Base-by-base conservation (phyloP, 2,888 invertebrate genomes). In the Drosophila phalerata region DNA sequence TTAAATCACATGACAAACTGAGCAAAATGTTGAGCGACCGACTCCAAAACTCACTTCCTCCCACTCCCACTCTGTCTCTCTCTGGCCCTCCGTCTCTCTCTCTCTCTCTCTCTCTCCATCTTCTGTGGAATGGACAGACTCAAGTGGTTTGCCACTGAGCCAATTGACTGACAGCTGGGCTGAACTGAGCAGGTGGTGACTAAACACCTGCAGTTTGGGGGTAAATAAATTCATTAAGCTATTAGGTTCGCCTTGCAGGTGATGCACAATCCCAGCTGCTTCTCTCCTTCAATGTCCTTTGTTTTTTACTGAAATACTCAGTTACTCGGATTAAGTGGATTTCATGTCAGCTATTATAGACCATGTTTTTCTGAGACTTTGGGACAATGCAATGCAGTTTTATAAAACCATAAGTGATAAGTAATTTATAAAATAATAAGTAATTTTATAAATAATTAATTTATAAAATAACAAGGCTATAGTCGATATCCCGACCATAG, bases 221-320 rank as follows among this genome's bases (percentile, higher is more conserved):
- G 69, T 77, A 84, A 80, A 84, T 88, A 88, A 84, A 85, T 84
- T 84, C 88, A 84, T 85, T 84, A 88, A 88, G 69, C 87, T 78
- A 88, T 84, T 88, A 85, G 69, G 40, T 45, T 38, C 34, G 64
- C 69, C 60, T 56, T 60, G 58, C 66, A 77, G 73, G 67, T 58
- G 57, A 56, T 60, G 66, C 66, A 77, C 63, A 30, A 65, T 43
- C 52, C 43, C 22, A 17, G 56, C 53, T 58, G 68, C 42, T 42
- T 22, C 17, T 40, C n/a, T n/a, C 43, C 22, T 13, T 51, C 53
- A 48, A 38, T 38, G 48, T 49, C 49, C 69, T 61, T 85, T 72
- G 60, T 72, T 61, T 69, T 28, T 52, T 28, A 55, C 37, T 45
- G 47, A 78, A 78, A 62, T 65, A 79, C 76, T 67, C 77, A 71